Conservation (phyloP, 2,888 invertebrate species). For the Aelia acuminata region DNA sequence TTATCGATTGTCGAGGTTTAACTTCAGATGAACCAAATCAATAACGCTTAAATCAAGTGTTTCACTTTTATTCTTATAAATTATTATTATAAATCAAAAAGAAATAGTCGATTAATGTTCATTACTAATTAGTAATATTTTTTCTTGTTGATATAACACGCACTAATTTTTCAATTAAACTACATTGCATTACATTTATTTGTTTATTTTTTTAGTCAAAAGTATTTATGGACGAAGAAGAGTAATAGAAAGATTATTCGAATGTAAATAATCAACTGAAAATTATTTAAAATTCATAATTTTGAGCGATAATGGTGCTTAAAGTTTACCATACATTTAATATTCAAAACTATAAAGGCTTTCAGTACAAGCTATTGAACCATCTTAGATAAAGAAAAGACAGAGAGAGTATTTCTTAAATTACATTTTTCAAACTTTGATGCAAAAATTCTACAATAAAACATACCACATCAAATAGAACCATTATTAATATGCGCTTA, state of each 20-base stretch:
- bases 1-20: slow-evolving; percentile 19
- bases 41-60: neutral
- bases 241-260: neutral
- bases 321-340: neutral
- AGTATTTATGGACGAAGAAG: neutral
- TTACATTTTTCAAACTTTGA: neutral
- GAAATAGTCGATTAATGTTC: neutral
- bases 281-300: neutral
- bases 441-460: slow-evolving; percentile 2
- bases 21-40: neutral
- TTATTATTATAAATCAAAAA: neutral
- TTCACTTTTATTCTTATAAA: neutral
- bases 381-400: neutral
- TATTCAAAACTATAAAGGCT: neutral
- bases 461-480: neutral
- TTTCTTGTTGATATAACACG: no score
- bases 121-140: no score
- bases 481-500: neutral
- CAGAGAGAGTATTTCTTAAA: neutral
- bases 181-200: neutral
- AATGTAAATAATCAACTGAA: neutral
- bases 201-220: neutral
- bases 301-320: neutral
- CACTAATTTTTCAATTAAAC: no score
- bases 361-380: neutral